A percentile compares a stretch with the other conserved stretches of the same genome.
Conservation (phyloP, 2,888 invertebrate species). For the Heliconius ismenius region DNA sequence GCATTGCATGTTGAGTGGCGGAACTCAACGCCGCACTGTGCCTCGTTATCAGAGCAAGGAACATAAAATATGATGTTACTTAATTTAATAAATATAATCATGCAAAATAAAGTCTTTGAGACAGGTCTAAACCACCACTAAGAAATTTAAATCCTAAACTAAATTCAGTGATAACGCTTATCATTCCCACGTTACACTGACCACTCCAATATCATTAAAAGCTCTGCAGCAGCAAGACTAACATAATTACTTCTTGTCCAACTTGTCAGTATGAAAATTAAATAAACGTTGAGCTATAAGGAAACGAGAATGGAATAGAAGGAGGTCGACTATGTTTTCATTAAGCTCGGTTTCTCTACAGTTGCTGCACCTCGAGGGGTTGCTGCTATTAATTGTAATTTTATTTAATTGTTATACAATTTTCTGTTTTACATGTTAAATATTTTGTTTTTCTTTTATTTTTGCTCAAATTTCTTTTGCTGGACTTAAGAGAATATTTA, state of each 20-base stretch:
- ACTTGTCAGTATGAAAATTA: constrained; percentile 26
- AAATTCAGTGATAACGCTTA: background rate
- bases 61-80: too few relatives aligned
- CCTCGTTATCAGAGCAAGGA: too few relatives aligned
- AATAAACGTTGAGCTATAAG: constrained; percentile 28
- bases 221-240: background rate
- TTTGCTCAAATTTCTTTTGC: background rate
- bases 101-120: background rate
- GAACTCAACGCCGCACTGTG: too few relatives aligned
- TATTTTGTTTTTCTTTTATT: background rate
- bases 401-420: constrained; percentile 4
- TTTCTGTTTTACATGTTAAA: background rate
- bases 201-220: background rate
- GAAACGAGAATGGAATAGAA: constrained; percentile 23
- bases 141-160: background rate
- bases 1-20: too few relatives aligned
- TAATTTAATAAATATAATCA: background rate
- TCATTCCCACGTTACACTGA: background rate
- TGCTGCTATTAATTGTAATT: constrained; percentile 15
- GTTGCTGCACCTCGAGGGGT: constrained; percentile 25
- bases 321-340: constrained; percentile 33
- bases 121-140: background rate
- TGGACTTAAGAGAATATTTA: too few relatives aligned
- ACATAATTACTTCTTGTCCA: constrained; percentile 13
- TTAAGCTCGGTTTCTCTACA: constrained; percentile 25